phyloP scores from a whole-genome alignment of 1,140 invertebrate genomes.

The Trachymyrmex cornetzi region DNA sequence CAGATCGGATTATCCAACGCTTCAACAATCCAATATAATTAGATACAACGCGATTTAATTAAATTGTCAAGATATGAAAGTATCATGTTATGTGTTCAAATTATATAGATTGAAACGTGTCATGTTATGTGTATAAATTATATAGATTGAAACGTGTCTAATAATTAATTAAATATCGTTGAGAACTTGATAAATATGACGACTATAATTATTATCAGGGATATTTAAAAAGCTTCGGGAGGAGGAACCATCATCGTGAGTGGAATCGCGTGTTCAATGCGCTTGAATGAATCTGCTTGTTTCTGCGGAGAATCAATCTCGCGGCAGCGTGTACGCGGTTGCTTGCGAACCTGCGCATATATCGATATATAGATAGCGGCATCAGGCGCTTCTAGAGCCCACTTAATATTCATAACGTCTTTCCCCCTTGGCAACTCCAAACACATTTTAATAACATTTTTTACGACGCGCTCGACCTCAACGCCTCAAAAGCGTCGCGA shows the following conservation, averaged over 20 bases:
- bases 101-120: conserved; percentile 3
- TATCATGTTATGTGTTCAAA: neutral
- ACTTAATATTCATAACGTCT: conserved; percentile 80
- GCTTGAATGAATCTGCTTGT: conserved; percentile 54
- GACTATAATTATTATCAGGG: conserved; percentile 28
- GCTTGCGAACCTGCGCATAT: conserved; percentile 54
- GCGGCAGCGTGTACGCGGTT: conserved; percentile 55
- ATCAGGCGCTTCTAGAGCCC: conserved; percentile 6
- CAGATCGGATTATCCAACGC: conserved; percentile 8
- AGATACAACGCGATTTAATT: conserved; percentile 34
- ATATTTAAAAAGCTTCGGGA: conserved; percentile 20
- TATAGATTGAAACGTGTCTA: neutral
- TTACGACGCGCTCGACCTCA: conserved; percentile 56
- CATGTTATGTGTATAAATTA: neutral
- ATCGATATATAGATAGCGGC: conserved; percentile 57
- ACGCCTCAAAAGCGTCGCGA: conserved; percentile 66
- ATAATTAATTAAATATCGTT: neutral
- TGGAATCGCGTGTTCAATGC: conserved; percentile 39
- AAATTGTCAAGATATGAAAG: conserved; percentile 14
- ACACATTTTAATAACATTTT: conserved; percentile 79
- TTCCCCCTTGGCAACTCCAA: conserved; percentile 63
- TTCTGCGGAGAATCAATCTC: conserved; percentile 73
- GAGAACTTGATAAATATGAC: conserved; percentile 20
- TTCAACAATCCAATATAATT: conserved; percentile 43
- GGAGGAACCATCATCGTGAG: neutral